A percentile compares a stretch with the other conserved stretches of the same genome.
Evolutionary conservation across 1,140 invertebrate species (phyloP).

Genomic region (Notospermus geniculatus): DNA sequence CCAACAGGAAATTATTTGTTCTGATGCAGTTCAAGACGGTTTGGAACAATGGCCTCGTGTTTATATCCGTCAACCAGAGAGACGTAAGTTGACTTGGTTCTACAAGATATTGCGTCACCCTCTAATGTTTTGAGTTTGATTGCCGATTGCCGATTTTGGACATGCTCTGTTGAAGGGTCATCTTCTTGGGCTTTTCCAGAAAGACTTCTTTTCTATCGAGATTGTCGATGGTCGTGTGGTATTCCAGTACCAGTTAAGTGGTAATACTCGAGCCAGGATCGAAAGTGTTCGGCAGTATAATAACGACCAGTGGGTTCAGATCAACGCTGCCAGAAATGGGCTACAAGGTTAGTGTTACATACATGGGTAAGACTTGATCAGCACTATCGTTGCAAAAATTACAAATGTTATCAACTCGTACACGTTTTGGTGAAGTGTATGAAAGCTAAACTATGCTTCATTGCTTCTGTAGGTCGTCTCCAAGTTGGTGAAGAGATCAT

Average conservation of each 20-base stretch:
- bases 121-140: no score
- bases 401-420: no score
- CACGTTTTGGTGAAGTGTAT: no score
- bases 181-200: conserved; percentile 63
- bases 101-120: no score
- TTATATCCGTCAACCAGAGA: conserved; percentile 69
- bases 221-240: conserved; percentile 73
- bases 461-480: conserved; percentile 23
- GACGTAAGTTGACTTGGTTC: no score
- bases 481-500: conserved; percentile 20
- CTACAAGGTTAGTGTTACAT: not conserved
- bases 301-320: conserved; percentile 73
- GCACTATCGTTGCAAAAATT: no score
- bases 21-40: conserved; percentile 79
- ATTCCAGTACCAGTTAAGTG: conserved; percentile 65
- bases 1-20: conserved; percentile 72
- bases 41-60: conserved; percentile 84
- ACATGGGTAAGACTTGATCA: no score
- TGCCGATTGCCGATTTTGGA: no score
- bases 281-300: conserved; percentile 72
- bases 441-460: no score
- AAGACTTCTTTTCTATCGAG: conserved; percentile 75
- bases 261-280: conserved; percentile 29
- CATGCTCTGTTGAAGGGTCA: no score
- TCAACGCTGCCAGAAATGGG: conserved; percentile 62